Evolutionary conservation across 2,888 invertebrate species (phyloP), one percentile per base, ranked within the genome.

Genomic region (Neoaliturus tenellus): DNA sequence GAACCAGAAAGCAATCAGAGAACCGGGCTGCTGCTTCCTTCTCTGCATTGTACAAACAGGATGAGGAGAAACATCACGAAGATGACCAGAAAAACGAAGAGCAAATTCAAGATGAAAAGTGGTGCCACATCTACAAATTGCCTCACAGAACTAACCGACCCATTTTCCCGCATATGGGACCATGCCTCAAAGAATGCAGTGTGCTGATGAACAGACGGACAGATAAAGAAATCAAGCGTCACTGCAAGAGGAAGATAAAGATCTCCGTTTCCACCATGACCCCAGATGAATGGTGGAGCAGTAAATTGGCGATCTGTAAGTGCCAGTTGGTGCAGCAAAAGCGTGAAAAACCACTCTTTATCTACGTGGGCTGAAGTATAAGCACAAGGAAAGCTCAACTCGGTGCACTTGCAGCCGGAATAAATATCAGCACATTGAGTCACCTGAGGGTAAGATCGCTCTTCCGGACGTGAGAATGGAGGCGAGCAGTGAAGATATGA

Each of bases 301-400:
- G 41, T 20, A 20, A 71, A 3, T 14, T 23, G 23, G 23, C 71
- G 20, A 71, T 71, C 20, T 71, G 71, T 20, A 39, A 33, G n/a
- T 71, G 71, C 23, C 39, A 39, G 8, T 33, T 12, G 71, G n/a
- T 71, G 3, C 71, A 8, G 14, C 5, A 23, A 4, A 17, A 17
- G 8, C 51, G n/a, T 14, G 20, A 20, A 51, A 20, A 20, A 23
- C 51, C 51, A 3, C 20, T 51, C 51, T 51, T 23, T 10, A 51
- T 51, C 51, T 5, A n/a, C n/a, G 20, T 3, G 51, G 51, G 31
- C 31, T 67, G 31, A 67, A 67, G 14, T 58, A 33, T 14, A 71
- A 71, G 41, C 23, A 71, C 23, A 71, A 71, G 39, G 23, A 35
- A 33, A 71, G 39, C 20, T 71, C 71, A n/a, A 71, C 71, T 12